Evolutionary conservation across 2,888 invertebrate species (phyloP), one percentile per base, ranked within the genome.

Genomic region (Clistopyga incitator): DNA sequence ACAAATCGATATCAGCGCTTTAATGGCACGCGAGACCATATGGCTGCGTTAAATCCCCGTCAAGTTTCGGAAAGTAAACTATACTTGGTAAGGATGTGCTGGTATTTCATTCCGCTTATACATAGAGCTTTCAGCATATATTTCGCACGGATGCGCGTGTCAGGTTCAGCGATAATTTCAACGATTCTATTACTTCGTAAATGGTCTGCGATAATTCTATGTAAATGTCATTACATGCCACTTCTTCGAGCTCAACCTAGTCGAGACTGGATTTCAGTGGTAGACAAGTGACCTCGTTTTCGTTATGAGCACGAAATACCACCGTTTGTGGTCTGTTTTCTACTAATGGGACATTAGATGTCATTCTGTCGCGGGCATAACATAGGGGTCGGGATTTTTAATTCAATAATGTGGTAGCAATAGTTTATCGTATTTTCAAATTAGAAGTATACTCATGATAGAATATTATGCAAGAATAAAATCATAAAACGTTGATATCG

Each of bases 1-100:
- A 18, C 18, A 18, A 61, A 61, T 61, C 61, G 61, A 61, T 61
- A 61, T 61, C 61, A 18, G 23, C 34, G 61, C 38, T 61, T 42
- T 64, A 64, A 64, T 64, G 38, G 61, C 61, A 64, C 34, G 38
- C 61, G 61, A 64, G 25, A 10, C 61, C 61, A 34, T 64, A 64
- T 64, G 61, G 61, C 34, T 38, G 61, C 38, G 34, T 42, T 64
- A 64, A 64, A 64, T 64, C 38, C n/a, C 10, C 61, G 61, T 64
- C 61, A 64, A 64, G 10, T 64, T 64, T 42, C 18, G 38, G 18
- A 38, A 64, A 64, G 61, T 64, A 64, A 64, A 42, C 38, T 38
- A 18, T 20, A 38, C 20, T 64, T 38, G 18, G 61, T 38, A 20
- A 64, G 61, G 11, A 64, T 64, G 38, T 11, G 38, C 18, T 64